Evolutionary conservation across 2,888 invertebrate species (phyloP).

Genomic region (Notodonta dromedarius): DNA sequence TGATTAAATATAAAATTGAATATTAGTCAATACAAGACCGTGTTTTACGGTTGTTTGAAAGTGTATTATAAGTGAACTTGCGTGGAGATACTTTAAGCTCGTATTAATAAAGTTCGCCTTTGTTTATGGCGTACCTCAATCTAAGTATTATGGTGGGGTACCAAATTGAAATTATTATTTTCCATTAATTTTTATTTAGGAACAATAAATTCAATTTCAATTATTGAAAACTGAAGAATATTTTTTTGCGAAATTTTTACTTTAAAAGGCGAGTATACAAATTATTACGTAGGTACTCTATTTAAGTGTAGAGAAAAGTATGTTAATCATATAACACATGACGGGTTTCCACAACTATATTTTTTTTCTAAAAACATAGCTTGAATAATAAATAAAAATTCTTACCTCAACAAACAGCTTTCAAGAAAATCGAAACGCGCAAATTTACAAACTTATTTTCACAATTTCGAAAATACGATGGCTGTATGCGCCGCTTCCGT

Average conservation of each 20-base stretch:
- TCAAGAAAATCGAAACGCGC: slow-evolving; percentile 11
- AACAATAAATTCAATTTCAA: too few species aligned
- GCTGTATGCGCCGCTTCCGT: slow-evolving; percentile 46
- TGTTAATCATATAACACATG: too few species aligned
- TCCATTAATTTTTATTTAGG: too few species aligned
- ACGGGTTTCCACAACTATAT: too few species aligned
- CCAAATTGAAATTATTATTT: too few species aligned
- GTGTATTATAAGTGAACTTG: slow-evolving; percentile 19
- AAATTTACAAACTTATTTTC: slow-evolving; percentile 14
- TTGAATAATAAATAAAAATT: slow-evolving; percentile 3
- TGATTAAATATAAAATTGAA: slow-evolving; percentile 17
- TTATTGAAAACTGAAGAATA: too few species aligned
- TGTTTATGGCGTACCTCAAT: neutral
- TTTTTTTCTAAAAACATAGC: neutral
- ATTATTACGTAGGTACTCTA: neutral
- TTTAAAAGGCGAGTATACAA: neutral
- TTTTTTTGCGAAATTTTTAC: too few species aligned
- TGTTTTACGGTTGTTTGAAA: slow-evolving; percentile 27
- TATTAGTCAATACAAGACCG: slow-evolving; percentile 11
- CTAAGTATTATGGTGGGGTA: too few species aligned
- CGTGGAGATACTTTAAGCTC: slow-evolving; percentile 19
- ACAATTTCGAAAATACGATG: slow-evolving; percentile 21
- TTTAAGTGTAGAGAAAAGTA: too few species aligned
- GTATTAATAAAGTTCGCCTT: slow-evolving; percentile 39
- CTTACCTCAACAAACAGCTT: slow-evolving; percentile 28